These are phyloP conservation scores for Harpagoxenus sublaevis DNA, from an alignment of 2,888 invertebrate species.

Conservation along the genomic window DNA sequence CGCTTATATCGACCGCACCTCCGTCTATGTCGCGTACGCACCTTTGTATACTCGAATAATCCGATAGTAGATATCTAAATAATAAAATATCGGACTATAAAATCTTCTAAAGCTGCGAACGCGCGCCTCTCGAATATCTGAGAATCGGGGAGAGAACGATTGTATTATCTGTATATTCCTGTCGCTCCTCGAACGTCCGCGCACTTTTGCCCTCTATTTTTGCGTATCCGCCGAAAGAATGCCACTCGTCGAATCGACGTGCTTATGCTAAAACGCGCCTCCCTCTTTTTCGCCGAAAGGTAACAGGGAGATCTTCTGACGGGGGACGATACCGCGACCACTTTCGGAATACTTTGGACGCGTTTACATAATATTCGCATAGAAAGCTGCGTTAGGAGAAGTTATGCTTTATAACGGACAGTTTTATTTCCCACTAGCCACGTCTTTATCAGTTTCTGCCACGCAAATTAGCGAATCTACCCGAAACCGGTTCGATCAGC, in stretches of 20 bases:
- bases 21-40: constrained; percentile 64
- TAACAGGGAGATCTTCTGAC: background rate
- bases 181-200: constrained; percentile 11
- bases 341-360: constrained; percentile 29
- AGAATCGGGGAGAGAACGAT: constrained; percentile 10
- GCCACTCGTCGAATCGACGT: constrained; percentile 24
- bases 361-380: constrained; percentile 51
- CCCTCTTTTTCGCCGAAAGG: background rate
- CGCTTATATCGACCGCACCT: constrained; percentile 58
- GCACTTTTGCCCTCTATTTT: constrained; percentile 9
- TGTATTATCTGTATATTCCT: constrained; percentile 45
- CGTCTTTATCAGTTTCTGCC: constrained; percentile 50
- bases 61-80: constrained; percentile 65
- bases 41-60: constrained; percentile 64
- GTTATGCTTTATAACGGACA: constrained; percentile 28
- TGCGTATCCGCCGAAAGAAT: constrained; percentile 9
- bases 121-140: constrained; percentile 12
- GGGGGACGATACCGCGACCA: constrained; percentile 20
- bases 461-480: constrained; percentile 47
- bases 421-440: constrained; percentile 34
- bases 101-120: constrained; percentile 40
- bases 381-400: constrained; percentile 12
- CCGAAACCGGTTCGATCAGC: constrained; percentile 45
- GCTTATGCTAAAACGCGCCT: constrained; percentile 29
- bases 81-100: constrained; percentile 67